phyloP scores from a whole-genome alignment of 2,797 vertebrate species.

The Syndactyla subalaris region DNA sequence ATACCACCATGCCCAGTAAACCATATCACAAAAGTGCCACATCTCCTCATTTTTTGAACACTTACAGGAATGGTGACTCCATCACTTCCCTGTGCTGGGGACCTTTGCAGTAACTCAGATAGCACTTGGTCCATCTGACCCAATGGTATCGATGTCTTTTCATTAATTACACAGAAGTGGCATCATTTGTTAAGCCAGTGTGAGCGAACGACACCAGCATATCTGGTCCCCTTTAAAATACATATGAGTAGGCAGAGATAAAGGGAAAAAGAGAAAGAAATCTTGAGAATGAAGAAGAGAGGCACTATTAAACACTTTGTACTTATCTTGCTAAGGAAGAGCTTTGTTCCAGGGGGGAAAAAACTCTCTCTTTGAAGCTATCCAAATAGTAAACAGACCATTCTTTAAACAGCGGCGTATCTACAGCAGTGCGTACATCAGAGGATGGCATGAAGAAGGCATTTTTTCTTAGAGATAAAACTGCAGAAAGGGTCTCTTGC shows the following conservation, averaged over 20 bases:
- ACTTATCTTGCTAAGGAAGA: conserved; percentile 61
- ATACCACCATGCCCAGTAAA: background rate
- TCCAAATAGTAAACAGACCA: conserved; percentile 53
- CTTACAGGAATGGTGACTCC: background rate
- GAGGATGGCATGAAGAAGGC: conserved; percentile 8
- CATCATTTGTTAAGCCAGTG: conserved; percentile 25
- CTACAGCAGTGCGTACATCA: conserved; percentile 28
- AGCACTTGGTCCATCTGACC: background rate
- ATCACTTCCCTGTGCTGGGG: background rate
- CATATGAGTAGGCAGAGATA: conserved; percentile 51
- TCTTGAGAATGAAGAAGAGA: conserved; percentile 23
- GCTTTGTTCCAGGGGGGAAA: conserved; percentile 9
- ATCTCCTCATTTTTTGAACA: background rate
- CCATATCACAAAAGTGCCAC: background rate
- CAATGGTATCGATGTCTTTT: background rate
- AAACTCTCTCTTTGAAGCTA: conserved; percentile 33
- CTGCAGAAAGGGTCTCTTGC: background rate
- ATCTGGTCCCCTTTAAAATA: conserved; percentile 46
- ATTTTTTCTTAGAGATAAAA: conserved; percentile 56
- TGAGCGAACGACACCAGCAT: background rate
- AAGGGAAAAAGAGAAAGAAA: conserved; percentile 38
- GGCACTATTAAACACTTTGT: conserved; percentile 56
- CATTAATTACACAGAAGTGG: conserved; percentile 23
- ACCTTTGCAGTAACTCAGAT: background rate
- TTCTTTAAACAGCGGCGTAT: conserved; percentile 51